Evolutionary conservation across 2,113 vertebrate species (phyloP), one percentile per base, ranked within the genome.

Genomic region (Formicarius rufipectus): DNA sequence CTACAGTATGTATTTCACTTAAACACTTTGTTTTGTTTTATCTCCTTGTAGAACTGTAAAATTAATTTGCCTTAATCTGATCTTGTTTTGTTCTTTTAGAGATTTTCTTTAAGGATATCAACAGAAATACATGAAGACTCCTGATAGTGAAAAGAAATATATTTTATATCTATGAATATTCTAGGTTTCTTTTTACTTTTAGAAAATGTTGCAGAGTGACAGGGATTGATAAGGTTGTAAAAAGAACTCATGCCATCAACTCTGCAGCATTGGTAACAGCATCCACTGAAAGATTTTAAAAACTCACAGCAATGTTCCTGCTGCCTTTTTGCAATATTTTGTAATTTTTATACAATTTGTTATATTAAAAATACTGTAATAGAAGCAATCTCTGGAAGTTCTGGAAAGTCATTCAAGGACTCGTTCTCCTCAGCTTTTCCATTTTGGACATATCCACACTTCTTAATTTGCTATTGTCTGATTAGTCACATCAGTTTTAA

Each of bases 91-190:
- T 91, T 85, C 50, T 95, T 96, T 45, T 64, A 98, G 97, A 87
- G 64, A 90, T n/a, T 96, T 89, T 94, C 93, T 58, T 33, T 98
- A 67, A 95, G 81, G 60, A 94, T 97, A 96, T 93, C 94, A 69
- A 93, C 94, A 96, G 97, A 98, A 96, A 95, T 98, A 58, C 62
- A 78, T 53, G 93, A 97, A 92, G 94, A 95, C 14, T 73, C 58
- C 45, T 93, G 95, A 82, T 82, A 81, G 45, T 45, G 50, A 40
- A 78, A 56, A 56, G 84, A 50, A 37, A 18, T 24, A 12, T 37
- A 10, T 89, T 97, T 60, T 50, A 16, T 90, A 50, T 80, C 47
- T 44, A 69, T 50, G 68, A 66, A 73, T 79, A 55, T 44, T 84
- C 20, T 67, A 71, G 35, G 31, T 60, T 90, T 89, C 15, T 88